Conservation (phyloP, 2,113 vertebrate genomes). For the Ceyx melanurus region DNA sequence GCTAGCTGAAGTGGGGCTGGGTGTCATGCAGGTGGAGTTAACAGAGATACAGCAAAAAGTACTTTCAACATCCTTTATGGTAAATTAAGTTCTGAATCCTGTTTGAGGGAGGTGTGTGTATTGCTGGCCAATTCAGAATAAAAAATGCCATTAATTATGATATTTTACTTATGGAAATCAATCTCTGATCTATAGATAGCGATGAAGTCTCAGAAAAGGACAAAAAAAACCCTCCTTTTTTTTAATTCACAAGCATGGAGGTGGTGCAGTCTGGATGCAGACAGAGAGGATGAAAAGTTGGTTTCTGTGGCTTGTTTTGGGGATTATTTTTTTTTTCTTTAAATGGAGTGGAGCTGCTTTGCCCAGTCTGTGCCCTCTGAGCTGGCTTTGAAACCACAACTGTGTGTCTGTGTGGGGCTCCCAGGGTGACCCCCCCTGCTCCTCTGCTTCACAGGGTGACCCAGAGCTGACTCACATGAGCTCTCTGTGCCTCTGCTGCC, state of each 20-base stretch:
- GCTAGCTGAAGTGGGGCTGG: background rate
- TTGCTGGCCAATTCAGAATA: background rate
- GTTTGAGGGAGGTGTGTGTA: background rate
- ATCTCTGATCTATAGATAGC: background rate
- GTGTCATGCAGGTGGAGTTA: background rate
- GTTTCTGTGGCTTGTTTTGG: background rate
- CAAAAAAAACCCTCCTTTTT: background rate
- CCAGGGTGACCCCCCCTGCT: accelerated
- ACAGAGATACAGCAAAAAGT: background rate
- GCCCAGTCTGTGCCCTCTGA: background rate
- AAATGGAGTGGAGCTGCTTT: background rate
- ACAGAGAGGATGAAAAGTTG: background rate
- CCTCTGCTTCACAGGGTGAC: background rate
- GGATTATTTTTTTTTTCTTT: background rate
- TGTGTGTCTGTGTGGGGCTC: background rate
- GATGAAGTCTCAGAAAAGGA: background rate
- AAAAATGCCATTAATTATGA: background rate
- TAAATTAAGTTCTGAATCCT: constrained; percentile 9
- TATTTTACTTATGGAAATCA: background rate
- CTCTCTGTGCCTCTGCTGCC: accelerated
- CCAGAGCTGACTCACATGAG: accelerated
- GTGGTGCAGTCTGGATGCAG: background rate
- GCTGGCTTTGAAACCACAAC: background rate
- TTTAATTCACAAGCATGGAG: background rate
- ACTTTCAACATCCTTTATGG: background rate